These are phyloP conservation scores for Gobionotothen gibberifrons DNA, from an alignment of 2,797 vertebrate genomes.

Conservation along the genomic window DNA sequence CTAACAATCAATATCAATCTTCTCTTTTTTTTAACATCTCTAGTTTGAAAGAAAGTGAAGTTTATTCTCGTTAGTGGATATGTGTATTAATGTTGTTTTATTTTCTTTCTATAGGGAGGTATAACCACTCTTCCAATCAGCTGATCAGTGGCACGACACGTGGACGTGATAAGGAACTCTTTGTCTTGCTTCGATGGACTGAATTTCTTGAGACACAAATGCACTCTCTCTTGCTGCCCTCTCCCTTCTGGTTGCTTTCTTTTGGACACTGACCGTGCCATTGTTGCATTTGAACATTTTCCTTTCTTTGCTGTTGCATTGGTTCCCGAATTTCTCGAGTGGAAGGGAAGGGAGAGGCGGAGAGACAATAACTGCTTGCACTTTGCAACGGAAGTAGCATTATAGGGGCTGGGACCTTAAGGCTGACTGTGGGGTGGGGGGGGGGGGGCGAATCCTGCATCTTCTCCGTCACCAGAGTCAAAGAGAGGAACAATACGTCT, in stretches of 20 bases:
- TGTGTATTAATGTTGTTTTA: not conserved
- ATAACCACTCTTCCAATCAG: slow-evolving; percentile 63
- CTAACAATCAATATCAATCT: too few species aligned
- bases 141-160: slow-evolving; percentile 16
- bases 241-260: slow-evolving; percentile 60
- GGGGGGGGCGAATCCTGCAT: slow-evolving; percentile 21
- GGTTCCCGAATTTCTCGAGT: slow-evolving; percentile 45
- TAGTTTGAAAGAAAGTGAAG: too few species aligned
- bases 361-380: slow-evolving; percentile 82
- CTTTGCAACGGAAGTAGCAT: slow-evolving; percentile 83
- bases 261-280: slow-evolving; percentile 46
- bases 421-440: slow-evolving; percentile 34
- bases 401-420: slow-evolving; percentile 56
- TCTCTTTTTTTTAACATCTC: too few species aligned
- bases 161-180: slow-evolving; percentile 47
- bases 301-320: slow-evolving; percentile 57
- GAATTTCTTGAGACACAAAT: slow-evolving; percentile 70
- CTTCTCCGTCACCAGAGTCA: not conserved
- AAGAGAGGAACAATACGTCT: slow-evolving; percentile 24
- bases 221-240: slow-evolving; percentile 76
- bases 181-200: slow-evolving; percentile 63
- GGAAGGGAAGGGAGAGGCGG: slow-evolving; percentile 65
- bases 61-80: too few species aligned
- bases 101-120: slow-evolving; percentile 80
- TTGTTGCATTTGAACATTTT: slow-evolving; percentile 48